Evolutionary conservation across 2,797 vertebrate species (phyloP).

Genomic region (Miichthys miiuy): DNA sequence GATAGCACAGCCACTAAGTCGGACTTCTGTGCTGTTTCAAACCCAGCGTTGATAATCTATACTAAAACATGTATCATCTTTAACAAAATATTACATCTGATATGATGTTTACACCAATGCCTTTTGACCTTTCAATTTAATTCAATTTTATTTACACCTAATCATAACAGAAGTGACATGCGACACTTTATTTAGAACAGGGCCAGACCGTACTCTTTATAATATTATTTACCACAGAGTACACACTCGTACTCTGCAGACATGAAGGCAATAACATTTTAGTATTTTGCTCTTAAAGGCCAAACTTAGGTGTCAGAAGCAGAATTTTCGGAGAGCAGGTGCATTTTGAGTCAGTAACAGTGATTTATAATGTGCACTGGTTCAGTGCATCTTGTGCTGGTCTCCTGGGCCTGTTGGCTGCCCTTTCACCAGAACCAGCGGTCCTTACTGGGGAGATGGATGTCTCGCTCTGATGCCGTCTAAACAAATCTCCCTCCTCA

Average conservation of each 20-base stretch:
- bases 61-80: conserved; percentile 1
- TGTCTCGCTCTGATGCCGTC: conserved; percentile 61
- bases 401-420: conserved; percentile 73
- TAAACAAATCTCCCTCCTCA: conserved; percentile 68
- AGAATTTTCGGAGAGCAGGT: conserved; percentile 64
- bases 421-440: conserved; percentile 69
- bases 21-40: conserved; percentile 11
- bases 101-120: not conserved
- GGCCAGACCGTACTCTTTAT: too few species aligned
- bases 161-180: too few species aligned
- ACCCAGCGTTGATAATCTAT: not conserved
- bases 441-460: conserved; percentile 74
- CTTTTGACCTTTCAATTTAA: not conserved
- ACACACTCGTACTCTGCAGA: conserved; percentile 5
- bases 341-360: conserved; percentile 59
- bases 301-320: conserved; percentile 33
- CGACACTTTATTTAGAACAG: too few species aligned
- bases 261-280: conserved; percentile 21
- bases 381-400: conserved; percentile 63
- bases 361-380: conserved; percentile 77
- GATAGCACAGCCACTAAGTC: conserved; percentile 26
- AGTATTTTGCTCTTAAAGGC: conserved; percentile 34
- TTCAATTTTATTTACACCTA: too few species aligned
- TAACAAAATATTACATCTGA: conserved; percentile 3
- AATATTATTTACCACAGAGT: too few species aligned